phyloP scores from a whole-genome alignment of 64 coral and sea anemone genomes.

The Dendronephthya gigantea region DNA sequence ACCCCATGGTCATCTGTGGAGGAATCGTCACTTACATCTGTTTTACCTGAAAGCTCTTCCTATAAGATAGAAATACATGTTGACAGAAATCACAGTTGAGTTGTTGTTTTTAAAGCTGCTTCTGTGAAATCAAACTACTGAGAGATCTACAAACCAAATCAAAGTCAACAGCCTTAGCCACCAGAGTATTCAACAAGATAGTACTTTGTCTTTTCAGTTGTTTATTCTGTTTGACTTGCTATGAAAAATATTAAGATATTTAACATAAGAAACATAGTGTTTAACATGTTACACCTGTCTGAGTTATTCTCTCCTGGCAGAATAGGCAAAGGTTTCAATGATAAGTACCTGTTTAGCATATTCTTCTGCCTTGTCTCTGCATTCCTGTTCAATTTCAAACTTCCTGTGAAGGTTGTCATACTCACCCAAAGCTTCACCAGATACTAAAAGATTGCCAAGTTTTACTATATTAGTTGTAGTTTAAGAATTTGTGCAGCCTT shows the following conservation, averaged over 20 bases:
- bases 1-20: not conserved
- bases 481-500: no score
- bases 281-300: not conserved
- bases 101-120: no score
- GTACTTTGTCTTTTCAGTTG: slow-evolving; percentile 84
- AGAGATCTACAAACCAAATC: not conserved
- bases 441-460: slow-evolving; percentile 40
- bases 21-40: not conserved
- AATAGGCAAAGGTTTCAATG: not conserved
- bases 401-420: slow-evolving; percentile 94
- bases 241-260: not conserved
- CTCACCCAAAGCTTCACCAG: slow-evolving; percentile 74
- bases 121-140: no score
- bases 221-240: slow-evolving; percentile 57
- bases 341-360: slow-evolving; percentile 66
- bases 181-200: slow-evolving; percentile 31
- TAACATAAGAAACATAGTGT: not conserved
- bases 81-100: no score
- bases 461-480: not conserved
- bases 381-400: slow-evolving; percentile 72
- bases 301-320: no score
- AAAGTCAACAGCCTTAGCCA: not conserved
- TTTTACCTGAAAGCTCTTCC: not conserved
- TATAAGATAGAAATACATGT: not conserved
- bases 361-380: slow-evolving; percentile 85